These are phyloP conservation scores for Philereme vetulata DNA, from an alignment of 2,888 invertebrate genomes.

Conservation along the genomic window DNA sequence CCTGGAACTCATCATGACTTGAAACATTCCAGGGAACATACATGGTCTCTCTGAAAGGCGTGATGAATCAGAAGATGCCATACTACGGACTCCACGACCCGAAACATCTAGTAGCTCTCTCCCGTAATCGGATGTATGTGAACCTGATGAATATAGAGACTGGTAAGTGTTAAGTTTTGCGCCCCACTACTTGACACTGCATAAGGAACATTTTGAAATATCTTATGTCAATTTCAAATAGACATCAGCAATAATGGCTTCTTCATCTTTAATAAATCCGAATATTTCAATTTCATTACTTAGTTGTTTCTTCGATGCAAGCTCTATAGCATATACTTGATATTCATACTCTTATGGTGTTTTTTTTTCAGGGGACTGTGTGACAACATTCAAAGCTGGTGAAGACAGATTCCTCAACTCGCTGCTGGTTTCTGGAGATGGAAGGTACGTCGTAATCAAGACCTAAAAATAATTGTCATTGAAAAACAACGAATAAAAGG, in stretches of 20 bases:
- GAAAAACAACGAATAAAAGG: too few species aligned
- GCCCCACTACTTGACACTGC: not conserved
- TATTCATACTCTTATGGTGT: too few species aligned
- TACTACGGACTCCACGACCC: conserved; percentile 93
- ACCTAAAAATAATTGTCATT: too few species aligned
- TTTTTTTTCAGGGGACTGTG: conserved; percentile 86
- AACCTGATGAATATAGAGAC: conserved; percentile 93
- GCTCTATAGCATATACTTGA: too few species aligned
- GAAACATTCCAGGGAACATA: conserved; percentile 72
- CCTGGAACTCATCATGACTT: not conserved
- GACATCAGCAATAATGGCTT: too few species aligned
- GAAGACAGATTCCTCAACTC: conserved; percentile 96
- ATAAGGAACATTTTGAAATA: not conserved
- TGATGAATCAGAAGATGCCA: conserved; percentile 97
- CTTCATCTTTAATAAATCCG: too few species aligned
- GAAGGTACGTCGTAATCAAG: conserved; percentile 82
- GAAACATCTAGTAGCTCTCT: conserved; percentile 91
- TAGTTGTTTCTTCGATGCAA: too few species aligned
- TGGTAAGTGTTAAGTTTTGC: conserved; percentile 69
- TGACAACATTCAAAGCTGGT: conserved; percentile 94
- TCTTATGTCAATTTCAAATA: too few species aligned
- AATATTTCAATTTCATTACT: too few species aligned
- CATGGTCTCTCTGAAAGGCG: conserved; percentile 90
- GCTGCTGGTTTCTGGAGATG: conserved; percentile 93
- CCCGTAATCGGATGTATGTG: conserved; percentile 94